Conservation (phyloP, 1,140 invertebrate species). For the Drosophila cardini region DNA sequence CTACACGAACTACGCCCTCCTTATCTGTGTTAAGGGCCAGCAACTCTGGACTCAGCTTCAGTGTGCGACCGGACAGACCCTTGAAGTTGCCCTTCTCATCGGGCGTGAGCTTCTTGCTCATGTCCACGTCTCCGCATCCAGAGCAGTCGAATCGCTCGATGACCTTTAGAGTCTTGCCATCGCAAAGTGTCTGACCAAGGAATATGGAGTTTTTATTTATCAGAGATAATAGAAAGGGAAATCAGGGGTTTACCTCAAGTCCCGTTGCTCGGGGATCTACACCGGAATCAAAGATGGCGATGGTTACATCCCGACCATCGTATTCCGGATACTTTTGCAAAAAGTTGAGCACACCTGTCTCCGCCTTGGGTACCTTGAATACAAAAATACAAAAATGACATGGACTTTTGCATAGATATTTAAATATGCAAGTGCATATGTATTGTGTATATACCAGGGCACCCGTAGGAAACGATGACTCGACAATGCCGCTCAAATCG, state of each 20-base stretch:
- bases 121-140: constrained; percentile 97
- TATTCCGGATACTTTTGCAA: constrained; percentile 95
- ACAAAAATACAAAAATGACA: not conserved
- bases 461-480: constrained; percentile 92
- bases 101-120: constrained; percentile 92
- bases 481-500: constrained; percentile 86
- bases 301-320: constrained; percentile 95
- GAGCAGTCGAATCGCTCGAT: constrained; percentile 98
- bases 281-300: constrained; percentile 98
- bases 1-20: constrained; percentile 92
- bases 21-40: constrained; percentile 66
- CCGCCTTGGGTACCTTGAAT: constrained; percentile 93
- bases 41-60: constrained; percentile 86
- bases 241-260: constrained; percentile 90
- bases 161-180: constrained; percentile 93
- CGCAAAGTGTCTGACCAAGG: constrained; percentile 87
- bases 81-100: constrained; percentile 90
- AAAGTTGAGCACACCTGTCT: constrained; percentile 95
- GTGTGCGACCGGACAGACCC: constrained; percentile 94
- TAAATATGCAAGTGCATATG: not conserved
- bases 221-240: not conserved
- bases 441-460: constrained; percentile 86
- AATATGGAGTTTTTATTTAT: not conserved
- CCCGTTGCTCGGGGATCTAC: constrained; percentile 98
- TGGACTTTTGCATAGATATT: not conserved